These are phyloP conservation scores for Oppia nitens DNA, from an alignment of 1,140 invertebrate genomes.

Conservation along the genomic window DNA sequence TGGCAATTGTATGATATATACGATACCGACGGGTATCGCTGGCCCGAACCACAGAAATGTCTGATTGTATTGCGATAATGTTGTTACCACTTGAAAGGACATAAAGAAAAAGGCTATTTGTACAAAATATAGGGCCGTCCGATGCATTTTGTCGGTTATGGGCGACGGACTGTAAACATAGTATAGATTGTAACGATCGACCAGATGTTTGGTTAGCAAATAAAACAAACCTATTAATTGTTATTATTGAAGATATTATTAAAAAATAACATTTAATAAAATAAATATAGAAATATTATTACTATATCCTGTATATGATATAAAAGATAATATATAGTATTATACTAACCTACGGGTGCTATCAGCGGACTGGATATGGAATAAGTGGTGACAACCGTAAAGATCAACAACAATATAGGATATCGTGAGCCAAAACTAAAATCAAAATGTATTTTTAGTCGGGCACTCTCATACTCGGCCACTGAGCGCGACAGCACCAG, in stretches of 20 bases:
- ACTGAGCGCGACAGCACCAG: conserved; percentile 11
- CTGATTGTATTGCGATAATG: too few relatives aligned
- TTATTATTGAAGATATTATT: not conserved
- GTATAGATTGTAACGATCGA: conserved; percentile 85
- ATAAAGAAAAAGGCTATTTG: too few relatives aligned
- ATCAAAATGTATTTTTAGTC: conserved; percentile 53
- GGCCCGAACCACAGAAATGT: too few relatives aligned
- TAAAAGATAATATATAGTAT: not conserved
- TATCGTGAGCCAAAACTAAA: conserved; percentile 91
- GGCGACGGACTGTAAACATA: conserved; percentile 89
- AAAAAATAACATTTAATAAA: too few relatives aligned
- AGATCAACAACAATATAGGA: conserved; percentile 82
- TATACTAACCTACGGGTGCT: conserved; percentile 57
- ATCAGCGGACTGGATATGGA: conserved; percentile 82
- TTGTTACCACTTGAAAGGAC: too few relatives aligned
- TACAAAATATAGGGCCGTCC: too few relatives aligned
- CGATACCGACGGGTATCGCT: too few relatives aligned
- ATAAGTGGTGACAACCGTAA: conserved; percentile 78
- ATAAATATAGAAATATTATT: too few relatives aligned
- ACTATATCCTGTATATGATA: not conserved
- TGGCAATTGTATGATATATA: too few relatives aligned
- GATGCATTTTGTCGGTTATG: too few relatives aligned
- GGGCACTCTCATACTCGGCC: conserved; percentile 9
- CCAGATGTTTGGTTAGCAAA: conserved; percentile 72
- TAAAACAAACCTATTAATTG: conserved; percentile 54